Percentiles rank a stretch among this genome's conserved stretches.
Evolutionary conservation across 2,888 invertebrate species (phyloP).

Genomic region (Liposcelis brunnea): DNA sequence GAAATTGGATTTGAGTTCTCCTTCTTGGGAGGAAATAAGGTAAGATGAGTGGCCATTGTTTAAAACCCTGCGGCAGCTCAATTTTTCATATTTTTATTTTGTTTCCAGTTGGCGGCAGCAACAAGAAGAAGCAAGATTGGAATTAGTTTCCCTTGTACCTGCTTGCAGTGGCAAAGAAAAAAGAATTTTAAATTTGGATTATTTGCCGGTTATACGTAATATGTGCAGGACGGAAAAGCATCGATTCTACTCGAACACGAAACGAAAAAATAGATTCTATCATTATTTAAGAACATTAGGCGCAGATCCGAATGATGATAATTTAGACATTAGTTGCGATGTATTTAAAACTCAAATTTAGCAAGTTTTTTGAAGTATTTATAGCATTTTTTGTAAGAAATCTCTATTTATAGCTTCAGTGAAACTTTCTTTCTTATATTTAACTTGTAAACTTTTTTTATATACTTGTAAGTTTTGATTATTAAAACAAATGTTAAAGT

Average conservation of each 20-base stretch:
- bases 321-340: neutral
- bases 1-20: neutral
- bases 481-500: too few relatives aligned
- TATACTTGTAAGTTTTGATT: too few relatives aligned
- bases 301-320: conserved; percentile 31
- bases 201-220: conserved; percentile 45
- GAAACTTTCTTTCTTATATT: too few relatives aligned
- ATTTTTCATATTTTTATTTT: conserved; percentile 24
- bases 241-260: conserved; percentile 37
- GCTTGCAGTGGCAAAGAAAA: conserved; percentile 32
- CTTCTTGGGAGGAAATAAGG: neutral
- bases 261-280: conserved; percentile 57
- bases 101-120: conserved; percentile 34
- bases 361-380: neutral
- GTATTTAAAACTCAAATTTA: neutral
- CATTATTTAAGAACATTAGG: conserved; percentile 52
- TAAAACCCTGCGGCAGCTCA: conserved; percentile 21
- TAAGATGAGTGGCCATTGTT: conserved; percentile 16
- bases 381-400: too few relatives aligned
- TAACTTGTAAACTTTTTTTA: too few relatives aligned
- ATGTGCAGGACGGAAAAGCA: conserved; percentile 51
- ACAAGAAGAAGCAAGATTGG: conserved; percentile 23
- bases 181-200: conserved; percentile 42
- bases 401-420: too few relatives aligned
- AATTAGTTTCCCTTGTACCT: conserved; percentile 35